A percentile compares a stretch with the other conserved stretches of the same genome.
phyloP scores from a whole-genome alignment of 1,140 invertebrate species.

The Cydia strobilella region DNA sequence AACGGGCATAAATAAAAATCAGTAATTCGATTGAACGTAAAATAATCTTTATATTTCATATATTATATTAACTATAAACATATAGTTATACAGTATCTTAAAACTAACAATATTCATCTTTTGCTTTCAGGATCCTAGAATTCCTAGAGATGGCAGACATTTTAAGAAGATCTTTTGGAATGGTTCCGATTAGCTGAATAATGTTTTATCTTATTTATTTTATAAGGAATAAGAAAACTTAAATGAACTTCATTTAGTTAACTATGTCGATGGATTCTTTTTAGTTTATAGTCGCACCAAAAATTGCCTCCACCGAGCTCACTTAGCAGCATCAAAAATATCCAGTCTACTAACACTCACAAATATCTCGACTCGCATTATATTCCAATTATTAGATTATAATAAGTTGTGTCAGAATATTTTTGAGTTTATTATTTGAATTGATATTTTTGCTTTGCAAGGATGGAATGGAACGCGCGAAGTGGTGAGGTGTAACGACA shows the following conservation, averaged over 20 bases:
- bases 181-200: not conserved
- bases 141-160: not conserved
- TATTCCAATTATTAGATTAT: no score
- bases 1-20: no score
- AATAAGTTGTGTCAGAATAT: no score
- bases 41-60: not conserved
- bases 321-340: not conserved
- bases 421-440: no score
- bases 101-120: not conserved
- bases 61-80: not conserved
- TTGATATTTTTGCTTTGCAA: no score
- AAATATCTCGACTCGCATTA: no score
- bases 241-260: not conserved
- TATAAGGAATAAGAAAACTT: not conserved
- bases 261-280: not conserved
- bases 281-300: not conserved
- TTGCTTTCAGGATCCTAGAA: not conserved
- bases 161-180: constrained; percentile 17
- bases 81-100: not conserved
- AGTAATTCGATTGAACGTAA: no score
- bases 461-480: no score
- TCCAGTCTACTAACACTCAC: not conserved
- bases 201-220: constrained; percentile 24
- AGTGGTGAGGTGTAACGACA: no score
- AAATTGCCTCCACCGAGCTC: not conserved